phyloP scores from a whole-genome alignment of 2,113 vertebrate genomes.

The Strix aluco region DNA sequence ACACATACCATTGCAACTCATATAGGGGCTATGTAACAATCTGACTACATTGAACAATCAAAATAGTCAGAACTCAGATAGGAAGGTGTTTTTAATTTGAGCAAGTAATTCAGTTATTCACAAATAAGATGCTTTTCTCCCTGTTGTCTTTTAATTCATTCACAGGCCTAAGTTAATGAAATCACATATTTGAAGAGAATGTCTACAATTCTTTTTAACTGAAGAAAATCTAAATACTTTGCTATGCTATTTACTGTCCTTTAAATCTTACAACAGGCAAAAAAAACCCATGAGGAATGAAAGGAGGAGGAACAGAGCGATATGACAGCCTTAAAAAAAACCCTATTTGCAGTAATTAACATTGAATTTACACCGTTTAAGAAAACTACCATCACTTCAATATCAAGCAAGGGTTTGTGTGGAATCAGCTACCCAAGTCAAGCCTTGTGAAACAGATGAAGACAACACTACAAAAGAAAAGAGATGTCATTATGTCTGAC shows the following conservation, averaged over 20 bases:
- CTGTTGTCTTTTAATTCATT: not conserved
- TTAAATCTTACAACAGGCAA: not conserved
- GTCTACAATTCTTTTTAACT: not conserved
- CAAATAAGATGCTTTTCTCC: not conserved
- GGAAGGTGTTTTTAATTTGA: not conserved
- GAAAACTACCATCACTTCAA: not conserved
- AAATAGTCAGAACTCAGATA: not conserved
- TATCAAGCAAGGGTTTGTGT: not conserved
- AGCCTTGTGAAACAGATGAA: constrained; percentile 14
- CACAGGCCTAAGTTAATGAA: not conserved
- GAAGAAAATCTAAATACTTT: not conserved
- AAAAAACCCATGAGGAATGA: not conserved
- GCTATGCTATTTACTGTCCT: not conserved
- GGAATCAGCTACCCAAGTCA: not conserved
- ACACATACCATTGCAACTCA: not conserved
- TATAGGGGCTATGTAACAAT: not conserved
- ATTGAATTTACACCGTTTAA: not conserved
- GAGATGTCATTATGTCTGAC: not conserved
- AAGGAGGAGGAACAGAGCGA: not conserved
- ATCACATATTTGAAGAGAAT: not conserved
- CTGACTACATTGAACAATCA: not conserved
- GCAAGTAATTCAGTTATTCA: not conserved
- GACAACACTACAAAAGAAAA: not conserved
- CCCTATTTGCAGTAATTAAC: not conserved
- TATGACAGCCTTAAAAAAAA: not conserved